These are phyloP conservation scores for Andricus grossulariae DNA, from an alignment of 1,140 invertebrate species.

Conservation along the genomic window DNA sequence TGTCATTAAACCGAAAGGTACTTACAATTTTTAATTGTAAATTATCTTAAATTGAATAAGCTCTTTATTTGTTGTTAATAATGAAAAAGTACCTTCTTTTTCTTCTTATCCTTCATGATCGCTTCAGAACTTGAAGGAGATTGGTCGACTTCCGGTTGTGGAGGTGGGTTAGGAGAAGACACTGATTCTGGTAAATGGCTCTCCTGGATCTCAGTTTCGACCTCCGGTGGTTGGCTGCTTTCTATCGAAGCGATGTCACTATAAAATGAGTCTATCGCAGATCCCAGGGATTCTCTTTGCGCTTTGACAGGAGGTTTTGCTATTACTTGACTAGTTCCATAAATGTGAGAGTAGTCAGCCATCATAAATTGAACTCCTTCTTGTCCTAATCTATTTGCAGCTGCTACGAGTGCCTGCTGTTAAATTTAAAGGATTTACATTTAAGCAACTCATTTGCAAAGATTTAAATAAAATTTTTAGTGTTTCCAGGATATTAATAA, in stretches of 20 bases:
- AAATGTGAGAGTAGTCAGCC: conserved; percentile 70
- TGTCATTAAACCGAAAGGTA: too few species aligned
- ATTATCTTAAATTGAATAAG: too few species aligned
- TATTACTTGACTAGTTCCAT: conserved; percentile 71
- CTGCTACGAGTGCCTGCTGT: conserved; percentile 66
- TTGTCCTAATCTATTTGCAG: conserved; percentile 67
- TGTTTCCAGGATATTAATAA: conserved; percentile 9
- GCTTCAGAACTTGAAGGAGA: conserved; percentile 47
- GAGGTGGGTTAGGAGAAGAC: conserved; percentile 52
- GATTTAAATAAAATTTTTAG: too few species aligned
- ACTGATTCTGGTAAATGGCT: conserved; percentile 41
- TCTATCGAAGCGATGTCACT: conserved; percentile 79
- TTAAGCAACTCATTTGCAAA: conserved; percentile 4
- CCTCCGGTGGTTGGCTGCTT: conserved; percentile 54
- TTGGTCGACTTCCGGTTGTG: conserved; percentile 48
- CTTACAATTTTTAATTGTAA: too few species aligned
- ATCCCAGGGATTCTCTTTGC: conserved; percentile 67
- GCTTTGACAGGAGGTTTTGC: conserved; percentile 69
- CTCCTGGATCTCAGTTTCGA: conserved; percentile 50
- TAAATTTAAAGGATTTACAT: conserved; percentile 42
- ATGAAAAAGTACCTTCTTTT: conserved; percentile 72
- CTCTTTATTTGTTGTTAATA: too few species aligned
- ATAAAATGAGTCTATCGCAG: conserved; percentile 79
- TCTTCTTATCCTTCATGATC: conserved; percentile 71
- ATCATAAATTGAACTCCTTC: conserved; percentile 69